phyloP scores from a whole-genome alignment of 2,113 vertebrate genomes.

The Xerus inauris region DNA sequence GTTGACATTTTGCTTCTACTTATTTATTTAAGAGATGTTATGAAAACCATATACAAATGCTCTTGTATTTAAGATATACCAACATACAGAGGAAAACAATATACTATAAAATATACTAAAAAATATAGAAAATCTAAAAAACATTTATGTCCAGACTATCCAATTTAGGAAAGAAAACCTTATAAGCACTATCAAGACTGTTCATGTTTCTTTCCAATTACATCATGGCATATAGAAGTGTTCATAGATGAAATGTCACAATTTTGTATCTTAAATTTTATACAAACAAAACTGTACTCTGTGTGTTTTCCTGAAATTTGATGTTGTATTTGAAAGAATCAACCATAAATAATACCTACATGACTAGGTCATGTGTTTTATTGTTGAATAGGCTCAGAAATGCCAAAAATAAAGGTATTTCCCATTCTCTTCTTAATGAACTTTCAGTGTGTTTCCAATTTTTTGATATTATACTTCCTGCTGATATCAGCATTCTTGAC shows the following conservation, averaged over 20 bases:
- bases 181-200: neutral
- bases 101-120: neutral
- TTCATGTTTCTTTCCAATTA: neutral
- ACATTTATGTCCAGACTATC: neutral
- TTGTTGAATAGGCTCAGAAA: neutral
- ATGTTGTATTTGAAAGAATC: neutral
- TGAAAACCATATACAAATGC: neutral
- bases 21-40: neutral
- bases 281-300: neutral
- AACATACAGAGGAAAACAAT: neutral
- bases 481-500: neutral
- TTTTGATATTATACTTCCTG: neutral
- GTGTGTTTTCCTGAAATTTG: neutral
- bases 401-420: neutral
- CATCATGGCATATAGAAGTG: neutral
- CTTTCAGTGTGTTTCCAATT: neutral
- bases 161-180: neutral
- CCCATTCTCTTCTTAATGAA: neutral
- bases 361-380: neutral
- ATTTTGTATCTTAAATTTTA: neutral
- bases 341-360: neutral
- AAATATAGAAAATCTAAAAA: neutral
- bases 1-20: neutral
- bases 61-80: neutral
- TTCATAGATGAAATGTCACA: neutral